A percentile compares a stretch with the other conserved stretches of the same genome.
phyloP scores from a whole-genome alignment of 2,888 invertebrate species.

The Noctua comes region DNA sequence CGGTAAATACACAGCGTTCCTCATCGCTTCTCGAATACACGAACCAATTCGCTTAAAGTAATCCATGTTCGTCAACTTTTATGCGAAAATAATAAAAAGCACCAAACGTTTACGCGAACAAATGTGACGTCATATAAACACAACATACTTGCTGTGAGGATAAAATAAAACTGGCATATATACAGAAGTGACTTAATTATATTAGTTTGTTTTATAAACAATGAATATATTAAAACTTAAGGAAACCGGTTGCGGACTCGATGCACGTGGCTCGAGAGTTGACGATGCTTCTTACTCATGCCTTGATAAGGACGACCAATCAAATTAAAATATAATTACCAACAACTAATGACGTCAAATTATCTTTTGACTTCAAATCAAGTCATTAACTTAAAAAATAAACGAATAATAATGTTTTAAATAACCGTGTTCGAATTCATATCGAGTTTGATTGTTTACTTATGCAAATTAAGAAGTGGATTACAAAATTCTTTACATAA shows the following conservation, averaged over 20 bases:
- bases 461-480: conserved; percentile 28
- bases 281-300: conserved; percentile 25
- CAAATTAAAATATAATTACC: conserved; percentile 38
- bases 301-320: conserved; percentile 37
- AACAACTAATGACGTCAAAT: conserved; percentile 32
- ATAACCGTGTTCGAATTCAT: conserved; percentile 6
- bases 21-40: conserved; percentile 58
- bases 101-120: conserved; percentile 61
- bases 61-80: conserved; percentile 70
- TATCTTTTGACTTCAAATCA: conserved; percentile 14
- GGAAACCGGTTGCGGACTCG: conserved; percentile 57
- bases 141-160: conserved; percentile 77
- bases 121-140: conserved; percentile 65
- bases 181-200: conserved; percentile 68
- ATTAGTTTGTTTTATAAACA: conserved; percentile 68
- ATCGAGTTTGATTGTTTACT: conserved; percentile 25
- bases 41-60: conserved; percentile 62
- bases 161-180: conserved; percentile 75
- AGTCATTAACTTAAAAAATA: conserved; percentile 27
- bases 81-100: conserved; percentile 57
- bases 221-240: conserved; percentile 74
- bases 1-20: conserved; percentile 66
- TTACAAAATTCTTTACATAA: conserved; percentile 22
- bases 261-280: conserved; percentile 66
- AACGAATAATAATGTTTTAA: conserved; percentile 1